Evolutionary conservation across 2,113 vertebrate genomes (phyloP).

Genomic region (Plotosus lineatus): DNA sequence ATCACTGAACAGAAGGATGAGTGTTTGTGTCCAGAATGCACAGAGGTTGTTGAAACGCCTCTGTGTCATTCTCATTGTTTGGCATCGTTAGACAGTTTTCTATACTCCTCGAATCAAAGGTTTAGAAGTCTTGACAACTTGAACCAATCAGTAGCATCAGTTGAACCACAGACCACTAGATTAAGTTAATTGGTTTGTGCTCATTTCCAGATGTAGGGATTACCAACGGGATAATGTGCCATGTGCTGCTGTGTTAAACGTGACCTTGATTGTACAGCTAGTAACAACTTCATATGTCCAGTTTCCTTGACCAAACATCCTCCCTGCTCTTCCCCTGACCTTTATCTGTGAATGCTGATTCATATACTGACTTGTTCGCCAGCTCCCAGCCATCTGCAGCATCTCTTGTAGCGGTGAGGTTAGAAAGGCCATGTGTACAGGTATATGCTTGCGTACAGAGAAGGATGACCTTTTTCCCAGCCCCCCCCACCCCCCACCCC

Average conservation of each 20-base stretch:
- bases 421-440: conserved; percentile 47
- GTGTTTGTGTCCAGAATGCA: conserved; percentile 71
- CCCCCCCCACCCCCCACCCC: neutral
- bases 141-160: neutral
- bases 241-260: neutral
- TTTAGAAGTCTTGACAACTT: neutral
- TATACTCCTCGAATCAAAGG: neutral
- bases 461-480: conserved; percentile 55
- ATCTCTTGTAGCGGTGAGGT: conserved; percentile 26
- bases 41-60: conserved; percentile 73
- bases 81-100: conserved; percentile 58
- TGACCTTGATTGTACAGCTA: neutral
- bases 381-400: conserved; percentile 40
- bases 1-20: conserved; percentile 66
- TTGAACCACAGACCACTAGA: neutral
- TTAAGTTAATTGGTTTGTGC: neutral
- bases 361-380: conserved; percentile 31
- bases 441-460: conserved; percentile 34
- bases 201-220: neutral
- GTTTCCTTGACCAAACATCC: neutral
- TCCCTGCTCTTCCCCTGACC: conserved; percentile 47
- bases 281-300: neutral
- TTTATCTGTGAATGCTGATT: conserved; percentile 49
- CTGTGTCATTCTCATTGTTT: conserved; percentile 81
- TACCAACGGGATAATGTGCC: neutral